Evolutionary conservation across 2,888 invertebrate species (phyloP), one percentile per base, ranked within the genome.

Genomic region (Tortrix viridana): DNA sequence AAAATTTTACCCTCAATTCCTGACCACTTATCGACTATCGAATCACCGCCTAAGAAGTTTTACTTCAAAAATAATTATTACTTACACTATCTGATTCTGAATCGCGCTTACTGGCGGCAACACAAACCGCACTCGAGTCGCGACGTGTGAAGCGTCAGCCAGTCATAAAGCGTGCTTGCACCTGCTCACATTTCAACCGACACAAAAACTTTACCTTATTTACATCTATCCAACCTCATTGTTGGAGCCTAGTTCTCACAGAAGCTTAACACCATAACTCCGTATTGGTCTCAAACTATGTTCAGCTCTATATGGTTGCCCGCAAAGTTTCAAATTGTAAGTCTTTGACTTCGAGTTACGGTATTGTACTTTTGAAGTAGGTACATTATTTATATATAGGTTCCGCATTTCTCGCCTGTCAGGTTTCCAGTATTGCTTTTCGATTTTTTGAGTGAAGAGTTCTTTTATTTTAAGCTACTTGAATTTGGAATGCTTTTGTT

Each of bases 391-490:
- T 79, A 78, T 78, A 80, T 75, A 69, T n/a, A n/a, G n/a, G n/a
- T n/a, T n/a, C 66, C 70, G 71, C 72, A 75, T 79, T 82, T 71
- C 75, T 75, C 83, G 84, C 74, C 67, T 85, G 88, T 85, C 83
- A 70, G 52, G 57, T 68, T 57, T 66, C 55, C 38, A 46, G 60
- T 53, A 59, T 63, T 16, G 69, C 62, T 69, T 65, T 63, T 50
- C 57, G 44, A 46, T 49, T 43, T 53, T 61, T 22, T 43, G 54
- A 32, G 41, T 56, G 18, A 47, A 54, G 44, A 26, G 41, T 60
- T 64, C 55, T 41, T 58, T 58, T 60, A 47, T 54, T 47, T 62
- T 23, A 56, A 41, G 50, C 41, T 52, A 52, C 46, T 56, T 56
- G 26, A 46, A 52, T 44, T 38, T 57, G 56, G 56, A 57, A 65